Base-by-base conservation (phyloP, 2,888 invertebrate species). In the Lasioglossum pauxillum region DNA sequence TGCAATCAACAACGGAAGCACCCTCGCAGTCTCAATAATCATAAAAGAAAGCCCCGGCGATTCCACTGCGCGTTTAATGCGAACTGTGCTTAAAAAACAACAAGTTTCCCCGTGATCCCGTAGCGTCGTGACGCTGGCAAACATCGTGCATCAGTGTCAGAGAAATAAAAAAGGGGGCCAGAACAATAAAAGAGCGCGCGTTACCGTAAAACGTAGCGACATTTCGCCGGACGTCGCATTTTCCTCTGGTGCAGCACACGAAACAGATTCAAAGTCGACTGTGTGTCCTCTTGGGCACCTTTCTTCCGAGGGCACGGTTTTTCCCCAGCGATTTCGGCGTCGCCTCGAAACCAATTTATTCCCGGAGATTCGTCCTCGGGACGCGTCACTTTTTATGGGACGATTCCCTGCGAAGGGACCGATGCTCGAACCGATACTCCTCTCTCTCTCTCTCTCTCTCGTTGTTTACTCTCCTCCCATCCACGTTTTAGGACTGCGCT, bases 151-250 rank as follows among this genome's bases (percentile, higher is more conserved):
- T 16, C 35, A 46, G 27, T 31, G 38, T 10, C 49, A 4, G n/a
- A 27, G 14, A 35, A 57, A 38, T 14, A 16, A 16, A 57, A 77
- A 72, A 64, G 64, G 35, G 35, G 31, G 19, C 35, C 16, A 16
- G 5, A 2, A 27, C 31, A 80, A 38, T n/a, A 14, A 53, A 69
- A 78, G 27, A n/a, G 38, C 31, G 46, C 16, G 79, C 89, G 81
- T 90, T 90, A 90, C 90, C 90, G 83, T 90, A 88, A 88, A 89
- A 83, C 83, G 49, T 53, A 80, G 82, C 67, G 78, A 82, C 72
- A 73, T 86, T 64, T 83, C 81, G 64, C 74, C 44, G 57, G 69
- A n/a, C 60, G 82, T 78, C 73, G 80, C 90, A 90, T 90, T 79
- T 87, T 85, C 79, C 82, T 82, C 69, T 49, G 12, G 14, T 49